Percentiles rank a stretch among this genome's conserved stretches.
Conservation (phyloP, 2,797 vertebrate species). For the Esox lucius region DNA sequence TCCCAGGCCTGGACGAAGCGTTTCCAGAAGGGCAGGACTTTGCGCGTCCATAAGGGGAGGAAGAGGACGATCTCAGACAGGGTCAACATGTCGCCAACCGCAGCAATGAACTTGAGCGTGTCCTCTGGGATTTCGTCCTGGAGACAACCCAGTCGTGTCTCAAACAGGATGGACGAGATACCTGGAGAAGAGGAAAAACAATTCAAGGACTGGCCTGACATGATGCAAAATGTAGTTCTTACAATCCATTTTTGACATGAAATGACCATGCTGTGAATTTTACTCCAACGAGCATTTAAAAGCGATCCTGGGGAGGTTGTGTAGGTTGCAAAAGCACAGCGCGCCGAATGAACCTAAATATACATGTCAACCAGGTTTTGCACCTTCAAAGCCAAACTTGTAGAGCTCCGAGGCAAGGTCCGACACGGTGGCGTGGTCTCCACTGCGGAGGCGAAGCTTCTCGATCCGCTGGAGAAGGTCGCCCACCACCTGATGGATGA, state of each 20-base stretch:
- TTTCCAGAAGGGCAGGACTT: slow-evolving; percentile 70
- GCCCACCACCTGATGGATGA: slow-evolving; percentile 70
- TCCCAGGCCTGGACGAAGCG: slow-evolving; percentile 79
- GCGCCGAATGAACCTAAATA: not conserved
- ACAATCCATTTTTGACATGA: not conserved
- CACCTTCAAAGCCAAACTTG: slow-evolving; percentile 82
- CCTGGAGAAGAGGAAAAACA: slow-evolving; percentile 45
- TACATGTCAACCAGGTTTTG: not conserved
- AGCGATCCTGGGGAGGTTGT: too few species aligned
- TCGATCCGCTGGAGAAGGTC: slow-evolving; percentile 73
- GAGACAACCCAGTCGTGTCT: slow-evolving; percentile 76
- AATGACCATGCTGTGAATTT: too few species aligned
- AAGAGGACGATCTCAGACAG: slow-evolving; percentile 66
- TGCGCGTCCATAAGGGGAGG: slow-evolving; percentile 71
- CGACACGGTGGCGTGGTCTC: slow-evolving; percentile 56
- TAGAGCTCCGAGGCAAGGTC: slow-evolving; percentile 73
- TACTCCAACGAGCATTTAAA: too few species aligned
- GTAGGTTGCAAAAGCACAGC: not conserved
- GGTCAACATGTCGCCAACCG: slow-evolving; percentile 65
- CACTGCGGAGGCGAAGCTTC: slow-evolving; percentile 58
- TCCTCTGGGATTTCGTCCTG: slow-evolving; percentile 73
- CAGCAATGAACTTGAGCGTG: slow-evolving; percentile 70
- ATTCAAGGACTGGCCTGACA: too few species aligned
- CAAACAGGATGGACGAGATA: slow-evolving; percentile 74
- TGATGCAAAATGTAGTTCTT: too few species aligned